Percentiles rank a stretch among this genome's conserved stretches.
Conservation (phyloP, 2,888 invertebrate genomes). For the Leucophenga montana region DNA sequence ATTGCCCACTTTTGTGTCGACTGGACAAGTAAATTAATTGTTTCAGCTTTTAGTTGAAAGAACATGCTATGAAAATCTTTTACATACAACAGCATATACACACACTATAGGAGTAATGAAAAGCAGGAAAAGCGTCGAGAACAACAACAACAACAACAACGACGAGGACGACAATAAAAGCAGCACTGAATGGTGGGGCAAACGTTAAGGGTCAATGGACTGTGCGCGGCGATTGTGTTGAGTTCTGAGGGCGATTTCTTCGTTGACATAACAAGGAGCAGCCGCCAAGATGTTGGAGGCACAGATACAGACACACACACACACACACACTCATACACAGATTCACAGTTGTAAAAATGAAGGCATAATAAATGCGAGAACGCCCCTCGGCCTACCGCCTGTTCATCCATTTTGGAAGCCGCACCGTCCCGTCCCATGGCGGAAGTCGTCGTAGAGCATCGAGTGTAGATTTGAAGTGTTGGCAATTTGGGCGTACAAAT, state of each 20-base stretch:
- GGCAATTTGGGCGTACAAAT: conserved; percentile 15
- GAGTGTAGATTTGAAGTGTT: conserved; percentile 9
- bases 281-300: not conserved
- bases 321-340: conserved; percentile 4
- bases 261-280: not conserved
- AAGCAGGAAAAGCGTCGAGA: not conserved
- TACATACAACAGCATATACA: too few relatives aligned
- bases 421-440: not conserved
- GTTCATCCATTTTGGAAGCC: not conserved
- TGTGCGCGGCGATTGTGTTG: not conserved
- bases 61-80: too few relatives aligned
- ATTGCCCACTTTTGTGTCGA: conserved; percentile 11
- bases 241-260: not conserved
- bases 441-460: not conserved
- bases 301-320: conserved; percentile 21
- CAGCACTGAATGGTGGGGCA: not conserved
- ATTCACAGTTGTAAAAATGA: not conserved
- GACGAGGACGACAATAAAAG: not conserved
- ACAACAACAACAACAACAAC: not conserved
- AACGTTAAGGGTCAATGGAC: conserved; percentile 22
- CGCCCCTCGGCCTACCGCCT: not conserved
- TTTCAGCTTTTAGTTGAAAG: not conserved
- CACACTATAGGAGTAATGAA: not conserved
- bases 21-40: conserved; percentile 19
- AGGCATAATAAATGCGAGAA: not conserved